These are phyloP conservation scores for Leptinotarsa lineolata DNA, from an alignment of 1,140 invertebrate genomes.

Conservation along the genomic window DNA sequence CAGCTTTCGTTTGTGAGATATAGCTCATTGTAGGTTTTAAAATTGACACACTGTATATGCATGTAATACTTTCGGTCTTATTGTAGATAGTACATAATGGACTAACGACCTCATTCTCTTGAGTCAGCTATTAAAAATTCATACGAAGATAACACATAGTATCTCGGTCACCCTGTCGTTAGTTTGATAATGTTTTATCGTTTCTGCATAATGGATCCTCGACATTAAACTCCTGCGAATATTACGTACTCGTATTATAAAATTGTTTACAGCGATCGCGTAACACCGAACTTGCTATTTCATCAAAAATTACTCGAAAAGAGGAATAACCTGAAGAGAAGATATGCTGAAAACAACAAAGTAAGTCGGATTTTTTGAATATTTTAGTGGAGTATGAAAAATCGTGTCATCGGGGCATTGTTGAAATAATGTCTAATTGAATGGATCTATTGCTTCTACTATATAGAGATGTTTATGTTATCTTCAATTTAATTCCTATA, in stretches of 20 bases:
- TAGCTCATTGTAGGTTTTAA: too few relatives aligned
- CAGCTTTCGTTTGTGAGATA: too few relatives aligned
- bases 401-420: too few relatives aligned
- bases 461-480: too few relatives aligned
- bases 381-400: too few relatives aligned
- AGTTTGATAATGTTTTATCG: background rate
- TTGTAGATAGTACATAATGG: background rate
- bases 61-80: too few relatives aligned
- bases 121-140: background rate
- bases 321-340: background rate
- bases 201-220: background rate
- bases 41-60: too few relatives aligned
- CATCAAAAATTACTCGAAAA: background rate
- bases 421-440: too few relatives aligned
- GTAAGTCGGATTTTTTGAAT: background rate
- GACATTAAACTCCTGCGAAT: background rate
- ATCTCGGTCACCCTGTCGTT: background rate
- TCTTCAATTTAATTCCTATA: too few relatives aligned
- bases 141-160: slow-evolving; percentile 3
- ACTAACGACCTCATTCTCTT: background rate
- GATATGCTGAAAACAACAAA: background rate
- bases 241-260: background rate
- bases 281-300: background rate
- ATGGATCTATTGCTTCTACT: too few relatives aligned
- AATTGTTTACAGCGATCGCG: background rate